Conservation (phyloP, 2,797 vertebrate species). For the Rallus crepitans region DNA sequence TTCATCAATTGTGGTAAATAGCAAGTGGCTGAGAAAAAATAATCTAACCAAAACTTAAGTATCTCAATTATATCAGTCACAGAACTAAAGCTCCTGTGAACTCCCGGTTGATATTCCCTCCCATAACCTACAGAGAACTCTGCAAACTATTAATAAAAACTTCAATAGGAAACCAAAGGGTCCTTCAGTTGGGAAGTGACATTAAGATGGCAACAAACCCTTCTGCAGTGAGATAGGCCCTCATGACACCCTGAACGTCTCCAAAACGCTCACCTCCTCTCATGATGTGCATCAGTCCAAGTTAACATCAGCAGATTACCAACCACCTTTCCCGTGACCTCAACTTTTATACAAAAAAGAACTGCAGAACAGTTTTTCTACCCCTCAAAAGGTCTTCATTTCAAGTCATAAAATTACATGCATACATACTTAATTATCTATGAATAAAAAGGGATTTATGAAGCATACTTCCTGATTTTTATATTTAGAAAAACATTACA, state of each 20-base stretch:
- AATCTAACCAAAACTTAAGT: neutral
- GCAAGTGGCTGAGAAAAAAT: neutral
- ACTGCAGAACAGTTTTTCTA: neutral
- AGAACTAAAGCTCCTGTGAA: neutral
- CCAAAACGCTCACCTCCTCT: neutral
- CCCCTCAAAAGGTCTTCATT: neutral
- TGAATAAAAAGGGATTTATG: neutral
- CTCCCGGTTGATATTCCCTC: neutral
- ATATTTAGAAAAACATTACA: neutral
- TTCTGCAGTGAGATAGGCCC: neutral
- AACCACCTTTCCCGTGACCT: neutral
- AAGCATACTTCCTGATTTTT: neutral
- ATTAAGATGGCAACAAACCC: neutral
- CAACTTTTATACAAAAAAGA: neutral
- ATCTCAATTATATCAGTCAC: neutral
- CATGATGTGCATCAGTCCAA: neutral
- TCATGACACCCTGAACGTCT: neutral
- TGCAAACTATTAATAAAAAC: neutral
- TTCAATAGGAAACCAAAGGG: neutral
- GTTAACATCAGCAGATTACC: neutral
- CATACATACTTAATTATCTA: neutral
- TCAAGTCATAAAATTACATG: conserved; percentile 30
- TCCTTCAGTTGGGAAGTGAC: neutral
- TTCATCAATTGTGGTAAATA: neutral
- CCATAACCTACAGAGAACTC: rapidly evolving